Evolutionary conservation across 2,888 invertebrate genomes (phyloP).

Genomic region (Adela reaumurella): DNA sequence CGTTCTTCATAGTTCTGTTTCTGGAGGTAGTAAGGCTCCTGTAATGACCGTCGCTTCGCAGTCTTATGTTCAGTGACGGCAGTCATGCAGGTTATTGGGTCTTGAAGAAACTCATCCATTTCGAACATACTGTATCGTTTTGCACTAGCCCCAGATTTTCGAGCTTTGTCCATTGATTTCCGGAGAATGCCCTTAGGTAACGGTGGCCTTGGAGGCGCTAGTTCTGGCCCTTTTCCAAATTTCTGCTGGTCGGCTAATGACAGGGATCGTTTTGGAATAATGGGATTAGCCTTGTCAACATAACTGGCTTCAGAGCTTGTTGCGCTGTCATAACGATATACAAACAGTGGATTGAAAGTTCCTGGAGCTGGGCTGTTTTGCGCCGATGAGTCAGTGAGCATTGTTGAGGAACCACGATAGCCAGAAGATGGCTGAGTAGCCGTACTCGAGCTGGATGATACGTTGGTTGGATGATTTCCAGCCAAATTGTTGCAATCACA

Average conservation of each 20-base stretch:
- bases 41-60: conserved; percentile 70
- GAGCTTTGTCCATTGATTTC: conserved; percentile 57
- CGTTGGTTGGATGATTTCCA: conserved; percentile 49
- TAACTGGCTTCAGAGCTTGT: conserved; percentile 72
- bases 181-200: conserved; percentile 70
- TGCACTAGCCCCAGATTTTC: conserved; percentile 42
- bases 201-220: conserved; percentile 67
- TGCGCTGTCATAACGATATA: conserved; percentile 77
- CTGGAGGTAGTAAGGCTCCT: conserved; percentile 66
- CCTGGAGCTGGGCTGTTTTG: conserved; percentile 63
- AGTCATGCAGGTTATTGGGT: conserved; percentile 40
- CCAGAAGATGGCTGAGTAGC: conserved; percentile 82
- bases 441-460: conserved; percentile 67
- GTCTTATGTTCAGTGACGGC: conserved; percentile 48
- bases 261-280: conserved; percentile 65
- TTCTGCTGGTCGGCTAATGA: conserved; percentile 56
- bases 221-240: conserved; percentile 40
- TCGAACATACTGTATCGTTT: conserved; percentile 82
- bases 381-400: conserved; percentile 72
- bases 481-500: conserved; percentile 57
- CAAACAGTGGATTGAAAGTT: conserved; percentile 69
- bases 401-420: conserved; percentile 81
- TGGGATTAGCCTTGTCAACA: conserved; percentile 57
- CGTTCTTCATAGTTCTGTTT: conserved; percentile 44
- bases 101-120: conserved; percentile 57